phyloP scores from a whole-genome alignment of 2,888 invertebrate genomes.

The Galerucella calmariensis region DNA sequence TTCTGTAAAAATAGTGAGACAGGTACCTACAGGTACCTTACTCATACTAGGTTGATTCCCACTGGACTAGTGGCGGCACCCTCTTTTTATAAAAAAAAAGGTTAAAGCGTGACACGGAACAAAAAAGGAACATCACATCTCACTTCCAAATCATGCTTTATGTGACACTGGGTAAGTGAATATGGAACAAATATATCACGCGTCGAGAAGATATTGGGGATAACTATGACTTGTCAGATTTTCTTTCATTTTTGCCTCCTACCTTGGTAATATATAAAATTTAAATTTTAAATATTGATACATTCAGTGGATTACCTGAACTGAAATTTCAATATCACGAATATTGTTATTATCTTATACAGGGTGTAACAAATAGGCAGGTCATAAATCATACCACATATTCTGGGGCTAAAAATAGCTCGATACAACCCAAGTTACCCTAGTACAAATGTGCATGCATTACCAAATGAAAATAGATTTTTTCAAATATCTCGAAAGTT shows the following conservation, averaged over 20 bases:
- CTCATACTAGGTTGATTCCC: too few relatives aligned
- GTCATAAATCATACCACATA: too few relatives aligned
- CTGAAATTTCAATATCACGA: conserved; percentile 18
- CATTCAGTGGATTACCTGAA: conserved; percentile 1
- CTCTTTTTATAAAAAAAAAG: background rate
- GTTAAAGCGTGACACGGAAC: background rate
- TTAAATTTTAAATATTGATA: conserved; percentile 34
- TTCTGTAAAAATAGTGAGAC: too few relatives aligned
- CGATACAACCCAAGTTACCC: too few relatives aligned
- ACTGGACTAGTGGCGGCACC: background rate
- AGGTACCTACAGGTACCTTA: too few relatives aligned
- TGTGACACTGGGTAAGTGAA: conserved; percentile 34
- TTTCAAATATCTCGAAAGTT: too few relatives aligned
- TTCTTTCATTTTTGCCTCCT: conserved; percentile 20
- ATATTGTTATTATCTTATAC: conserved; percentile 6
- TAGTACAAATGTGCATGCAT: too few relatives aligned
- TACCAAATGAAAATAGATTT: too few relatives aligned
- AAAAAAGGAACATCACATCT: conserved; percentile 24
- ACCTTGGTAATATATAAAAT: conserved; percentile 28
- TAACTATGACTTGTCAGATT: conserved; percentile 36
- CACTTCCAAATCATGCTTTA: conserved; percentile 29
- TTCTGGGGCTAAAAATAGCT: too few relatives aligned
- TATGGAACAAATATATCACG: conserved; percentile 36
- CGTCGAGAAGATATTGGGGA: conserved; percentile 26
- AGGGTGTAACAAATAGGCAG: too few relatives aligned